Evolutionary conservation across 1,140 invertebrate species (phyloP), one percentile per base, ranked within the genome.

Genomic region (Rhopalosiphum maidis): DNA sequence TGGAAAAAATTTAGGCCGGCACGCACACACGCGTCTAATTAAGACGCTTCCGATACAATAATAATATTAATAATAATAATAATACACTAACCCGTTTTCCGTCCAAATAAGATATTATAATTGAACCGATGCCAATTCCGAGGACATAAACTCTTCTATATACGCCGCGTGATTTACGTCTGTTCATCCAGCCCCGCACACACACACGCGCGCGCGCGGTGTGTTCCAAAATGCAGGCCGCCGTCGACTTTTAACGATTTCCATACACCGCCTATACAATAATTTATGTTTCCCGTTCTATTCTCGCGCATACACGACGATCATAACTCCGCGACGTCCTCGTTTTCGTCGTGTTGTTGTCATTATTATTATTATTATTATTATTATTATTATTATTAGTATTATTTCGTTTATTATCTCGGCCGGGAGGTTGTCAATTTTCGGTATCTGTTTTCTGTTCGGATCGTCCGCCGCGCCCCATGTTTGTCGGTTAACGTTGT

Each of bases 251-350:
- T 93, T 93, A 93, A 93, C 91, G 77, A 93, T 93, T 86, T 93
- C 91, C 90, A 92, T 54, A 41, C n/a, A 51, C 82, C 68, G 46
- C 35, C 91, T 54, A 83, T 93, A 93, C 35, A 35, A 46, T 93
- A 93, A 93, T 93, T 93, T 93, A 93, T 93, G 91, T 93, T 86
- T 93, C 90, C 91, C 91, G 91, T 93, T 93, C 91, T 93, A 93
- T 93, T 93, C 91, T 93, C 85, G 55, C 35, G 37, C 18, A 9
- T 30, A 46, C 7, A 6, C 60, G 89, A 60, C 88, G 88, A 90
- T 46, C 88, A 90, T 90, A 55, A 60, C 88, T 60, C 60, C 30
- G n/a, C 88, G 88, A 90, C n/a, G 54, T 60, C 54, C 11, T 37
- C 88, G 22, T 41, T 43, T 83, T 46, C 85, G 85, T 86, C 35